Evolutionary conservation across 2,797 vertebrate species (phyloP), one percentile per base, ranked within the genome.

Genomic region (Hypotaenidia okinawae): DNA sequence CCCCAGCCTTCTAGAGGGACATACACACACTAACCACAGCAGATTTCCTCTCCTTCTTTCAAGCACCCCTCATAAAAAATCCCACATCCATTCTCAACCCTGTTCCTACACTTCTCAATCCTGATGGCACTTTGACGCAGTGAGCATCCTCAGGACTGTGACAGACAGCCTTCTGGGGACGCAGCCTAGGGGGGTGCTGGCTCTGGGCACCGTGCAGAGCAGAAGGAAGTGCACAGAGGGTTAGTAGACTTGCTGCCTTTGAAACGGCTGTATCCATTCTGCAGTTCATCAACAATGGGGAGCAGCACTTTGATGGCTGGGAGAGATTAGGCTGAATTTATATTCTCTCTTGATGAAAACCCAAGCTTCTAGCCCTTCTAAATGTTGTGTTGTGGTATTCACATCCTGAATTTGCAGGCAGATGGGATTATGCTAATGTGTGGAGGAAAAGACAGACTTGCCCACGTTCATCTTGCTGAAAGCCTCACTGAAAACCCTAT

Each of bases 181-280:
- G 17, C 17, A 58, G 59, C 28, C 69, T 2, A 13, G 9, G 4
- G 24, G 25, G 16, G 16, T 45, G 22, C 22, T 22, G 52, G 6
- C 0, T 3, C 43, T 22, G 15, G 13, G 51, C 18, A 64, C 35
- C 1, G 2, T 2, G 3, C 10, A n/a, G 49, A 58, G 32, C 4
- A 5, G 52, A 32, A 41, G 8, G 2, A 33, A 22, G 12, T 1
- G 9, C 28, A 23, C 21, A 47, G 33, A 54, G n/a, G 10, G 18
- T 25, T 27, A 3, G 28, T 9, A 14, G 89, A 47, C 9, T 61
- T 39, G 54, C 77, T 90, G 58, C 54, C 12, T 64, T 55, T 84
- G 32, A 25, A 23, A 9, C 0, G 2, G 22, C 13, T 61, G 13
- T 16, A 45, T 24, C 55, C 12, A 5, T 79, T 45, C 37, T n/a